Evolutionary conservation across 2,113 vertebrate genomes (phyloP), one percentile per base, ranked within the genome.

Genomic region (Lepidothrix coronata): DNA sequence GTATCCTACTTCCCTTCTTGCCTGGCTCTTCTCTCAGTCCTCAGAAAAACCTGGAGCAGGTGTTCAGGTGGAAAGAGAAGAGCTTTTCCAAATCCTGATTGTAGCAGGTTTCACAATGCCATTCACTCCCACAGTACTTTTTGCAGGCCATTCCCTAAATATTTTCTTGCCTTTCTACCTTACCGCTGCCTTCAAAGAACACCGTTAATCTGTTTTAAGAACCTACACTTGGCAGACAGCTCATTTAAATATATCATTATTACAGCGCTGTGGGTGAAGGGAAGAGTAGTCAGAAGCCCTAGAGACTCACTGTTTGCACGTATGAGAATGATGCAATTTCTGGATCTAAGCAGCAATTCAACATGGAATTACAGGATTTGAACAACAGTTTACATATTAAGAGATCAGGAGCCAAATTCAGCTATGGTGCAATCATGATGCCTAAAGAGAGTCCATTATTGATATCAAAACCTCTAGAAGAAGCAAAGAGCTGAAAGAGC

Each of bases 301-400:
- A 93, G 98, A 95, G 98, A 98, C 82, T 96, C 94, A 19, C 77
- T 98, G 98, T 98, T 98, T 98, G 97, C 96, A 97, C 85, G 2
- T 93, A 94, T 68, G 95, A 98, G 96, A 96, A 98, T 98, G 98
- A 98, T 98, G 98, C 98, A 98, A 98, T 96, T 97, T 94, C 97
- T 93, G 95, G 61, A 95, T 97, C 96, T 96, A 97, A 97, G 97
- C 78, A 97, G 98, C 97, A 98, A 98, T 96, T 97, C 98, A 97
- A 77, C 82, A 89, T 85, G 94, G 96, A 97, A 96, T 97, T 98
- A 97, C 91, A 97, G 91, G 93, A 49, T 86, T 97, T 95, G 95
- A 96, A 93, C 95, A 97, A 95, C 96, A 89, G 93, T 54, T 97
- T 59, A 85, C 82, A 72, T 66, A 89, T 83, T 92, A 96, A 91